Evolutionary conservation across 35 echinoderm and acorn worm species (phyloP), one percentile per base, ranked within the genome.

Genomic region (Eucidaris tribuloides): DNA sequence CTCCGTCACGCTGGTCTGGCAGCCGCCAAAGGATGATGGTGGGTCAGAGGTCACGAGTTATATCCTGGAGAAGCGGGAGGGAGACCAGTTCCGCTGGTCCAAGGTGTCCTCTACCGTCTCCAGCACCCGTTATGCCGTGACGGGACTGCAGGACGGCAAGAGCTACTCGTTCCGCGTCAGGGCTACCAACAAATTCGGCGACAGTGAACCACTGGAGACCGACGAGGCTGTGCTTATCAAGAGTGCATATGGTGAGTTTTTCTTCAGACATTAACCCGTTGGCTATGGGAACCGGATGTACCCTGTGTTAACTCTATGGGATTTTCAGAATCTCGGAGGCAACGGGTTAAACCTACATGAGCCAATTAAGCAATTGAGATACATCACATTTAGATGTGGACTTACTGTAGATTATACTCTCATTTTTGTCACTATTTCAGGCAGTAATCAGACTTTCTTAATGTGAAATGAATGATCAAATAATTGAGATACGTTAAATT

Each of bases 181-280:
- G 60, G 96, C 96, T 4, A 65, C 87, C 50, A 99, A 93, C 49
- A 88, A 93, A 34, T 90, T 90, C 74, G 96, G 96, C 45, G 77
- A 84, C 30, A 93, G 96, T 65, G 82, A 79, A 32, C 90, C 96
- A 32, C 79, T 99, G 66, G 90, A 99, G 29, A 80, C 62, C 45
- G 39, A 77, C 11, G 86, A 79, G 36, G 79, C 96, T 24, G 84
- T 99, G 9, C 41, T 90, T 4, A 83, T 99, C 57, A 99, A 93
- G 96, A 99, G 96, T 84, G 91, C 90, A 90, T 99, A 86, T 46
- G 86, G 96, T 99, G 68, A 92, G 94, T 9, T 9, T n/a, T n/a
- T n/a, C n/a, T n/a, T n/a, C n/a, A n/a, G n/a, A n/a, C n/a, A n/a
- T n/a, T n/a, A n/a, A n/a, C n/a, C n/a, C n/a, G n/a, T n/a, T n/a